Evolutionary conservation across 2,888 invertebrate species (phyloP).

Genomic region (Melanargia galathea): DNA sequence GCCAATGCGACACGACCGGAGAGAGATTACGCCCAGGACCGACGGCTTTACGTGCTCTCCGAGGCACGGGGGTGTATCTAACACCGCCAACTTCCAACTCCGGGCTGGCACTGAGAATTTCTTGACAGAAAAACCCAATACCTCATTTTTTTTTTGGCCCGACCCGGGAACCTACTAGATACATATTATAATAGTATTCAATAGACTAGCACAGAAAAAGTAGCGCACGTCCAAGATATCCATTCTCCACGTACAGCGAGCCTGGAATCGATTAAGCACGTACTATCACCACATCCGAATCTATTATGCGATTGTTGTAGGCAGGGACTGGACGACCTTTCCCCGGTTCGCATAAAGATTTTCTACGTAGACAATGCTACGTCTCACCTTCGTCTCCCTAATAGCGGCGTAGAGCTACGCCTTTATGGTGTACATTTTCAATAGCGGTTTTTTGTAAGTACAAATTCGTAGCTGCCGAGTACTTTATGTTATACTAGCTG

Average conservation of each 20-base stretch:
- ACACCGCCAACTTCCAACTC: too few relatives aligned
- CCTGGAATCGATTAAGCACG: conserved; percentile 16
- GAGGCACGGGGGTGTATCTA: too few relatives aligned
- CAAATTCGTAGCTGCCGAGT: background rate
- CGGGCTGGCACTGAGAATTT: too few relatives aligned
- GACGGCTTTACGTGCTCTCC: too few relatives aligned
- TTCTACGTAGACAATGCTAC: conserved; percentile 11
- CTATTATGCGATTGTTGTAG: conserved; percentile 21
- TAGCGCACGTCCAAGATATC: background rate
- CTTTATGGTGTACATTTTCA: conserved; percentile 13
- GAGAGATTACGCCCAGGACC: too few relatives aligned
- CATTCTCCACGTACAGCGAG: conserved; percentile 1
- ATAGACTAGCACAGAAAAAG: background rate
- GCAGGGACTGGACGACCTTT: conserved; percentile 22
- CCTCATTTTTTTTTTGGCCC: too few relatives aligned
- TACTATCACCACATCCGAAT: conserved; percentile 19
- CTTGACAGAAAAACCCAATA: too few relatives aligned
- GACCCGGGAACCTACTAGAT: too few relatives aligned
- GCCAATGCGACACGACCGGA: too few relatives aligned
- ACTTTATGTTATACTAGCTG: background rate
- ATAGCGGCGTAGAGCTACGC: conserved; percentile 4
- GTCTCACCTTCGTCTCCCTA: conserved; percentile 21
- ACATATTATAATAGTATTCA: background rate
- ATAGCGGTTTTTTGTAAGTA: conserved; percentile 8
- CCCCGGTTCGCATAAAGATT: conserved; percentile 21